Evolutionary conservation across 2,888 invertebrate species (phyloP), one percentile per base, ranked within the genome.

Genomic region (Portevinia maculata): DNA sequence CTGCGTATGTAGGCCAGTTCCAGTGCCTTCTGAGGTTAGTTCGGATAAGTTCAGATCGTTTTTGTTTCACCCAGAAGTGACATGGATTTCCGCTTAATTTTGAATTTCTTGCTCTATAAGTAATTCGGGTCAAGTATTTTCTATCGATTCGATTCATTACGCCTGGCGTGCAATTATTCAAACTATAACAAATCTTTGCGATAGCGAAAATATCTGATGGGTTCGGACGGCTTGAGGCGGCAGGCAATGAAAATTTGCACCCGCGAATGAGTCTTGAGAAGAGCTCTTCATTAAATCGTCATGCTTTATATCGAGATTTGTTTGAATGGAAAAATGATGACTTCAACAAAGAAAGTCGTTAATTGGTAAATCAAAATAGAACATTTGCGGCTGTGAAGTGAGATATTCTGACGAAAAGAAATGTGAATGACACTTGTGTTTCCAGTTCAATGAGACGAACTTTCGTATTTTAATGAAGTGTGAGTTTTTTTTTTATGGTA

Each of bases 131-230:
- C 57, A 78, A 64, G 57, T 28, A 44, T 71, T 71, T 32, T 55
- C 64, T 71, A 78, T 78, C 70, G 71, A 64, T 57, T 64, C 11
- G 39, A 70, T 48, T 76, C 55, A 62, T 70, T 64, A 50, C n/a
- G 70, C 41, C 52, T 3, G 15, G 57, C 59, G 41, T 30, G 57
- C 57, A 69, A 48, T 59, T 48, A 39, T 24, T 46, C 41, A 46
- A 37, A 55, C 37, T 55, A 34, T n/a, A 46, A 67, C 53, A 55
- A 67, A 67, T 44, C 67, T 44, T 55, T 44, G 53, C 32, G 41
- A 41, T 53, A 24, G 5, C 24, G 24, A 24, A 5, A n/a, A n/a
- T n/a, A 24, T 24, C 24, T 2, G 53, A 67, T 67, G 44, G 24
- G 67, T 53, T 67, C 53, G 34, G 13, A 55, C 21, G 34, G 55